Conservation (phyloP, 2,797 vertebrate genomes). For the Dicrostonyx torquatus region DNA sequence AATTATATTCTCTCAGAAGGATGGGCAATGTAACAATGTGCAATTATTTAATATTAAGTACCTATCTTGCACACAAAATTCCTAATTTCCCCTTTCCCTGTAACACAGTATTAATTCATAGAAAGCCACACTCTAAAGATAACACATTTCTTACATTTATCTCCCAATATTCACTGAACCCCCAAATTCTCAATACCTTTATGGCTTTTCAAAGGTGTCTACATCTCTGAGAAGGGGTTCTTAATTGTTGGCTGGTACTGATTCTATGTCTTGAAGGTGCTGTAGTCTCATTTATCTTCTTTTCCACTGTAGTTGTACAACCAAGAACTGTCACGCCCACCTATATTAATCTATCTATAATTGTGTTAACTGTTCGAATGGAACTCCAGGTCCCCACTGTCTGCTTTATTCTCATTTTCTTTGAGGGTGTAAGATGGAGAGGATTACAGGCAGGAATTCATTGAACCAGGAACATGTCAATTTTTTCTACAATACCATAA, state of each 20-base stretch:
- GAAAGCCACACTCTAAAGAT: slow-evolving; percentile 66
- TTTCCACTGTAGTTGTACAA: slow-evolving; percentile 73
- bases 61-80: slow-evolving; percentile 4
- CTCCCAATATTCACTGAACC: background rate
- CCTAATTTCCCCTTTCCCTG: background rate
- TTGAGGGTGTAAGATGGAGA: slow-evolving; percentile 52
- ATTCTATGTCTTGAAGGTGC: slow-evolving; percentile 45
- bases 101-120: slow-evolving; percentile 59
- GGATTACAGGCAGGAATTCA: slow-evolving; percentile 74
- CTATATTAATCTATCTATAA: slow-evolving; percentile 81
- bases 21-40: background rate
- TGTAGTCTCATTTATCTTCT: slow-evolving; percentile 80
- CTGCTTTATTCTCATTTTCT: slow-evolving; percentile 58
- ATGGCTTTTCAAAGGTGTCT: slow-evolving; percentile 67
- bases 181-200: background rate
- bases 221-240: slow-evolving; percentile 72
- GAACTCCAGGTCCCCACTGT: slow-evolving; percentile 37
- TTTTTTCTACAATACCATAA: slow-evolving; percentile 78
- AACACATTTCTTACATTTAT: slow-evolving; percentile 50
- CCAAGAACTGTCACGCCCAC: slow-evolving; percentile 69
- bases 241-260: slow-evolving; percentile 77
- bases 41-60: background rate
- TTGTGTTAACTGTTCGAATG: slow-evolving; percentile 73
- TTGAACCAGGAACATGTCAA: slow-evolving; percentile 76
- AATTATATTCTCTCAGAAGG: background rate